Evolutionary conservation across 2,113 vertebrate species (phyloP).

Genomic region (Sinocyclocheilus grahami): DNA sequence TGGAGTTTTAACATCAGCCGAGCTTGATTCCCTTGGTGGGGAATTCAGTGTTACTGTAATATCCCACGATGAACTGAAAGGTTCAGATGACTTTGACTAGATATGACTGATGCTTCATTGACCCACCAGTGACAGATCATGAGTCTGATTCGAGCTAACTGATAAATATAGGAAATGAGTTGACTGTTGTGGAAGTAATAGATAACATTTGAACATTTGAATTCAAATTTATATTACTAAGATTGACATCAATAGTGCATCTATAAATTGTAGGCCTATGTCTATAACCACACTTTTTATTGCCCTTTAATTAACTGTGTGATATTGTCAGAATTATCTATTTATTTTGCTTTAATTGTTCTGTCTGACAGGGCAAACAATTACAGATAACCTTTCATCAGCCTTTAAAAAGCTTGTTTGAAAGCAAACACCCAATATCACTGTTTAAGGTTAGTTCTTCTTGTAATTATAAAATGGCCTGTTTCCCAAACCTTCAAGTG

Average conservation of each 20-base stretch:
- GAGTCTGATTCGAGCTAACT: neutral
- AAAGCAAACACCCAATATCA: too few species aligned
- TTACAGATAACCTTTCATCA: too few species aligned
- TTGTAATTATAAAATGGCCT: neutral
- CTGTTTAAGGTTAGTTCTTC: neutral
- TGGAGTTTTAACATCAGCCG: neutral
- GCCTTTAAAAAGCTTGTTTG: too few species aligned
- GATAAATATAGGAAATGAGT: neutral
- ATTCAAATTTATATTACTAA: too few species aligned
- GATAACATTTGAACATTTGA: neutral
- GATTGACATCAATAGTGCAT: too few species aligned
- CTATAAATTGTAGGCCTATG: too few species aligned
- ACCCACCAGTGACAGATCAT: neutral
- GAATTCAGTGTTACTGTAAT: neutral
- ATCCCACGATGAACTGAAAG: neutral
- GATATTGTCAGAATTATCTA: too few species aligned
- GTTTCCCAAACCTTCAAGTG: neutral
- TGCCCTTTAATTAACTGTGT: too few species aligned
- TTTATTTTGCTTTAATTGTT: too few species aligned
- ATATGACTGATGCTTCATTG: neutral
- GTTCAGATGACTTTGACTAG: neutral
- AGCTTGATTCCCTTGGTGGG: neutral
- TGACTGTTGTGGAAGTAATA: neutral
- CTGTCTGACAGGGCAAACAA: too few species aligned
- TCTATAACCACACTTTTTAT: too few species aligned